Base-by-base conservation (phyloP, 1,140 invertebrate genomes). In the Agrypnia vestita region DNA sequence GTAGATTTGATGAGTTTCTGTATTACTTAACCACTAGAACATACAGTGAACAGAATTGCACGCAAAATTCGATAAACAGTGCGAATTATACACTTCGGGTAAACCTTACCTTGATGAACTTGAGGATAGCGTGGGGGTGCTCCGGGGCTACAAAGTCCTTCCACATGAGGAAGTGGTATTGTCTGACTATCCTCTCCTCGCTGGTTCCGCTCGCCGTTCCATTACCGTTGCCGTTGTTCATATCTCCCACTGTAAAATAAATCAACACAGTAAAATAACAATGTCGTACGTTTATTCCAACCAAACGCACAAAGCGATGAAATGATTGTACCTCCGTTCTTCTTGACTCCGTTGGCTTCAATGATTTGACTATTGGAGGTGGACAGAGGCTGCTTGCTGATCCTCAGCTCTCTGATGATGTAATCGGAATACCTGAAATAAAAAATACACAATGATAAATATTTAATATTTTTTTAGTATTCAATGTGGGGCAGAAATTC, bases 141-240 rank as follows among this genome's bases (percentile, higher is more conserved):
- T 97, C 96, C 0, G 97, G 97, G 3, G 97, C 96, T 85, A 97
- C 94, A 85, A 98, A 98, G 87, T 97, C 95, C 85, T 97, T 98
- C 97, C 97, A 99, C 53, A 96, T 94, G 47, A 97, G 91, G 89
- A 97, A 98, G 89, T 98, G 97, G 88, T 97, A 98, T 85, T 99
- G 97, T 0, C 86, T 84, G 13, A 90, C 89, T 12, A 86, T 81
- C 7, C 89, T 85, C 69, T 83, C 83, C 79, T 84, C 73, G 86
- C 13, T 72, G 8, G 76, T 35, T 7, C 72, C 74, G 25, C 79
- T 79, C 12, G 79, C 46, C 8, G 64, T 78, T 11, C 81, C 78
- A 35, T 79, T 76, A 3, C 78, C 79, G 35, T 83, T 83, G 51
- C 47, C 67, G 21, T 71, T 71, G 46, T 71, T 71, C 67, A 51